Evolutionary conservation across 2,113 vertebrate species (phyloP).

Genomic region (Oreochromis niloticus): DNA sequence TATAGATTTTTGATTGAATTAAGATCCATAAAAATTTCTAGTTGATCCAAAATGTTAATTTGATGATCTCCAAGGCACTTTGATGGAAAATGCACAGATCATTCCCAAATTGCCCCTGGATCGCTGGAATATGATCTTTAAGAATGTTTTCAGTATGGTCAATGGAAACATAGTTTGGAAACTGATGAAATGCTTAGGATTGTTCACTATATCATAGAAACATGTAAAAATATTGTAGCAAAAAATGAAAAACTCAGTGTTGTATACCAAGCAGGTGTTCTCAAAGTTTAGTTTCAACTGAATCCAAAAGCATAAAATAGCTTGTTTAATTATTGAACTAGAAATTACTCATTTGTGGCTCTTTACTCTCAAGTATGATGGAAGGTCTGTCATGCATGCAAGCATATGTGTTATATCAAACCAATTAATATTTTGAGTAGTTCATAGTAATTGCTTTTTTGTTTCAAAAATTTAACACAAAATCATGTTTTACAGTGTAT

Average conservation of each 20-base stretch:
- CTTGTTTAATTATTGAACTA: neutral
- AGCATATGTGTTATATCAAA: neutral
- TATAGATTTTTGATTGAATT: neutral
- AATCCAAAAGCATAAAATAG: neutral
- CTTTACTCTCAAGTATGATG: neutral
- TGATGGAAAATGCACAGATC: neutral
- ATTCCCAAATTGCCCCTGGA: neutral
- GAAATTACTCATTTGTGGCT: neutral
- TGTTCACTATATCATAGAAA: neutral
- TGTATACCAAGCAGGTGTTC: neutral
- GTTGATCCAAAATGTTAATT: neutral
- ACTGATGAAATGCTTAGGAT: neutral
- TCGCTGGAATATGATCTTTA: neutral
- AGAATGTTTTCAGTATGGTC: neutral
- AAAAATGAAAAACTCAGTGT: neutral
- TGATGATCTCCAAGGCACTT: neutral
- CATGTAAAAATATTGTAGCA: neutral
- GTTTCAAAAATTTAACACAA: neutral
- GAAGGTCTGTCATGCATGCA: neutral
- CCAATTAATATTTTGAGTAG: neutral
- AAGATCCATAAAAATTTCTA: rapidly evolving
- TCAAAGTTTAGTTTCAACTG: neutral
- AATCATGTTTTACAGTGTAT: rapidly evolving
- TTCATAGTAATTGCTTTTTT: neutral
- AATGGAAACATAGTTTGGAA: neutral